Evolutionary conservation across 1,140 invertebrate genomes (phyloP).

Genomic region (Asbolus verrucosus): DNA sequence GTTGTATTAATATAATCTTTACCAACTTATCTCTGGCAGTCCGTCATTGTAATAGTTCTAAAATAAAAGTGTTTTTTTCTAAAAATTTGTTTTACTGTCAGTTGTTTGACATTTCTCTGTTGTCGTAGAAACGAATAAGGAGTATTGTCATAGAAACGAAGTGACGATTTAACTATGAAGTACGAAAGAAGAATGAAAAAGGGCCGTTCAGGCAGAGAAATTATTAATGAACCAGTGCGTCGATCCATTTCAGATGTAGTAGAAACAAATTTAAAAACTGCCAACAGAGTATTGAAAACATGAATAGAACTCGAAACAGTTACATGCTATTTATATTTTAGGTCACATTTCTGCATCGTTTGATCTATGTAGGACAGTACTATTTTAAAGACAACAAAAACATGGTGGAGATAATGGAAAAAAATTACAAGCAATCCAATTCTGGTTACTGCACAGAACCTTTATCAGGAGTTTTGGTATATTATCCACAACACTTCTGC

Average conservation of each 20-base stretch:
- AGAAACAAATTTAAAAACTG: slow-evolving; percentile 26
- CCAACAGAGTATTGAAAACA: slow-evolving; percentile 40
- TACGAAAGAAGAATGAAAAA: background rate
- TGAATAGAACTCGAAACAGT: no score
- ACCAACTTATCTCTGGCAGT: slow-evolving; percentile 19
- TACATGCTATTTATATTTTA: no score
- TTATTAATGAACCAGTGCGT: slow-evolving; percentile 30
- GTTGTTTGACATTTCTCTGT: background rate
- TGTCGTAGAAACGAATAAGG: background rate
- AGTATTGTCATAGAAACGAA: no score
- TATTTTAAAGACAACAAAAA: background rate
- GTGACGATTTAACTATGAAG: no score
- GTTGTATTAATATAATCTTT: slow-evolving; percentile 34
- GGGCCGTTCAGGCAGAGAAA: background rate
- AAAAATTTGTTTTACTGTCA: no score
- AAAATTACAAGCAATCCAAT: slow-evolving; percentile 43
- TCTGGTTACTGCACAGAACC: slow-evolving; percentile 42
- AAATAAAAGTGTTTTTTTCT: slow-evolving; percentile 37
- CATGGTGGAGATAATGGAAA: slow-evolving; percentile 41
- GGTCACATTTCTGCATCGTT: slow-evolving; percentile 47
- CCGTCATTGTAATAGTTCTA: slow-evolving; percentile 17
- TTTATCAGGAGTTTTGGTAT: slow-evolving; percentile 49
- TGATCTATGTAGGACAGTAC: slow-evolving; percentile 50
- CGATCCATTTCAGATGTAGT: slow-evolving; percentile 42
- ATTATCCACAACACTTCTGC: slow-evolving; percentile 49